These are phyloP conservation scores for Rhabdomys pumilio DNA, from an alignment of 2,797 vertebrate genomes.

Conservation along the genomic window DNA sequence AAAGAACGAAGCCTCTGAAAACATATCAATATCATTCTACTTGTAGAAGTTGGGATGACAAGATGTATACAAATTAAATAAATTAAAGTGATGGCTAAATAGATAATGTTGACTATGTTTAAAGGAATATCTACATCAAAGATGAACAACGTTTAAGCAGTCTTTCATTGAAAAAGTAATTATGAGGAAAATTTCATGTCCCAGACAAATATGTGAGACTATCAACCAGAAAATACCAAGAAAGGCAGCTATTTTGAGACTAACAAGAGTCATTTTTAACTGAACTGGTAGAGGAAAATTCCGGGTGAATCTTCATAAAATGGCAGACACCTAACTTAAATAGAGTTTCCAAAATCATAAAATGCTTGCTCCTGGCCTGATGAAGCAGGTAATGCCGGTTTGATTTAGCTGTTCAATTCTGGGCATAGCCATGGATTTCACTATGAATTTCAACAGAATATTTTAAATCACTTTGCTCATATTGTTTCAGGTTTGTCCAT, in stretches of 20 bases:
- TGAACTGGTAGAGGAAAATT: background rate
- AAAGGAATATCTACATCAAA: conserved; percentile 21
- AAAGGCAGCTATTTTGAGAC: conserved; percentile 33
- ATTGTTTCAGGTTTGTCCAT: conserved; percentile 49
- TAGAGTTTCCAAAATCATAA: conserved; percentile 33
- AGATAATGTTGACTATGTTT: background rate
- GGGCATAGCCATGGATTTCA: conserved; percentile 61
- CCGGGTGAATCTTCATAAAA: conserved; percentile 44
- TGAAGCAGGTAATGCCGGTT: conserved; percentile 61
- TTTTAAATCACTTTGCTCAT: conserved; percentile 61
- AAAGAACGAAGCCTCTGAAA: conserved; percentile 69
- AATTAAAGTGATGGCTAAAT: background rate
- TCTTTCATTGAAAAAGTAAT: background rate
- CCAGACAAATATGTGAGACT: conserved; percentile 65
- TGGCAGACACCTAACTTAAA: conserved; percentile 39
- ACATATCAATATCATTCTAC: conserved; percentile 56
- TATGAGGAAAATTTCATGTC: background rate
- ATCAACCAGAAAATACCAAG: conserved; percentile 35
- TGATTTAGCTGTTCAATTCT: conserved; percentile 64
- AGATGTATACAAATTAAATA: conserved; percentile 22
- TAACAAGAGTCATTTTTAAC: background rate
- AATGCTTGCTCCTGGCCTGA: background rate
- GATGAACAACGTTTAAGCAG: background rate
- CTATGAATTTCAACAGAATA: conserved; percentile 27
- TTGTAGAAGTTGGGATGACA: conserved; percentile 57